These are phyloP conservation scores for Melozone crissalis DNA, from an alignment of 2,113 vertebrate species.

Conservation along the genomic window DNA sequence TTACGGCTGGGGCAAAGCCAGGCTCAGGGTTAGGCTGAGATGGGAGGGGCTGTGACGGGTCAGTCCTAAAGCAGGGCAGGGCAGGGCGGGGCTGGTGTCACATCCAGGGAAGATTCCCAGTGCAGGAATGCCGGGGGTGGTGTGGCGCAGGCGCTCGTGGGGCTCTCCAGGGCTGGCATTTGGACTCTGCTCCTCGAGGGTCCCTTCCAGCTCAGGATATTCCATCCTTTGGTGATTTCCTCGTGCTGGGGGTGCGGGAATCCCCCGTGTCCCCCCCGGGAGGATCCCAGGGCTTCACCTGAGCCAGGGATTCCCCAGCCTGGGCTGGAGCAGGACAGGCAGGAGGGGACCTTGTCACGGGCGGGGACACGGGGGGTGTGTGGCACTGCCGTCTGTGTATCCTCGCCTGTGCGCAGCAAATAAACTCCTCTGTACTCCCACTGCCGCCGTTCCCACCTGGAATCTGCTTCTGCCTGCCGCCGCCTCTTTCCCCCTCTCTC, in stretches of 20 bases:
- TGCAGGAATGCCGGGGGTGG: rapidly evolving
- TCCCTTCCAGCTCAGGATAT: background rate
- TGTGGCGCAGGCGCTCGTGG: rapidly evolving
- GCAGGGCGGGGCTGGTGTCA: background rate
- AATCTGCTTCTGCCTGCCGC: constrained; percentile 12
- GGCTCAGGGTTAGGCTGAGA: background rate
- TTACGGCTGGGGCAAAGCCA: background rate
- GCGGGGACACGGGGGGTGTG: background rate
- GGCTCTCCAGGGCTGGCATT: background rate
- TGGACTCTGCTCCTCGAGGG: rapidly evolving
- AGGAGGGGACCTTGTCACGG: background rate
- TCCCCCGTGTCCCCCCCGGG: rapidly evolving
- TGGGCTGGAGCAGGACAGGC: background rate
- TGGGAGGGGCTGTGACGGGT: background rate
- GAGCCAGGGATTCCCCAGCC: rapidly evolving
- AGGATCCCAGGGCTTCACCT: background rate
- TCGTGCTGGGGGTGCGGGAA: background rate
- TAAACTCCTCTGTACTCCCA: background rate
- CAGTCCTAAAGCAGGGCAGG: rapidly evolving
- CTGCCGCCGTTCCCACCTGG: constrained; percentile 11
- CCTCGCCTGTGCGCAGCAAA: background rate
- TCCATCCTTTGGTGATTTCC: background rate
- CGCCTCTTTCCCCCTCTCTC: background rate
- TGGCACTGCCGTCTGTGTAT: background rate
- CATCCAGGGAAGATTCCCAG: background rate